phyloP scores from a whole-genome alignment of 2,113 vertebrate species.

The Tapirus terrestris region DNA sequence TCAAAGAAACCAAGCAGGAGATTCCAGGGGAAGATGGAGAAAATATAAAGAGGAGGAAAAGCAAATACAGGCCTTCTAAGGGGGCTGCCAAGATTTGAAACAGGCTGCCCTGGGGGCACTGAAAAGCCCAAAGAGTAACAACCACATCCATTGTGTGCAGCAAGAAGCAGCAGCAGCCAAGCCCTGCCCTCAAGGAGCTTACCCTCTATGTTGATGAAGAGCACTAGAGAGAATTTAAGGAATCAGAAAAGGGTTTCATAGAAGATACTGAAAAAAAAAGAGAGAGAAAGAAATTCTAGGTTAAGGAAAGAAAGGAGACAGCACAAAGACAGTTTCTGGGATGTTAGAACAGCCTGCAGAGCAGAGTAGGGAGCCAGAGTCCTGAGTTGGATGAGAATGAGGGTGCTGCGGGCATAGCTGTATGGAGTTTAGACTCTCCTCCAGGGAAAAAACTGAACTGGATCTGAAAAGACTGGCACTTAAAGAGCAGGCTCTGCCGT shows the following conservation, averaged over 20 bases:
- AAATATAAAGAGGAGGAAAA: background rate
- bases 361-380: background rate
- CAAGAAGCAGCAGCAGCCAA: background rate
- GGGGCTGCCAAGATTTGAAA: background rate
- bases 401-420: accelerated
- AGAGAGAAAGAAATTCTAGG: background rate
- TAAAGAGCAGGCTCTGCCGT: no score
- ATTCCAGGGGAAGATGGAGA: background rate
- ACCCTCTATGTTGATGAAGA: background rate
- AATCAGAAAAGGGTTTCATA: background rate
- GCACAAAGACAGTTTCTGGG: background rate
- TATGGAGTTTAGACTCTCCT: background rate
- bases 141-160: background rate
- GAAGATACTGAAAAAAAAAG: background rate
- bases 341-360: background rate
- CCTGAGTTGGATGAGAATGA: background rate
- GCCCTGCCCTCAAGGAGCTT: background rate
- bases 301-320: background rate
- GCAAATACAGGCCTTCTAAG: background rate
- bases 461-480: background rate
- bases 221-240: background rate
- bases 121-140: background rate
- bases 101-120: background rate
- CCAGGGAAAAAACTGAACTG: background rate
- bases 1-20: background rate